Evolutionary conservation across 2,888 invertebrate species (phyloP), one percentile per base, ranked within the genome.

Genomic region (Sicus ferrugineus): DNA sequence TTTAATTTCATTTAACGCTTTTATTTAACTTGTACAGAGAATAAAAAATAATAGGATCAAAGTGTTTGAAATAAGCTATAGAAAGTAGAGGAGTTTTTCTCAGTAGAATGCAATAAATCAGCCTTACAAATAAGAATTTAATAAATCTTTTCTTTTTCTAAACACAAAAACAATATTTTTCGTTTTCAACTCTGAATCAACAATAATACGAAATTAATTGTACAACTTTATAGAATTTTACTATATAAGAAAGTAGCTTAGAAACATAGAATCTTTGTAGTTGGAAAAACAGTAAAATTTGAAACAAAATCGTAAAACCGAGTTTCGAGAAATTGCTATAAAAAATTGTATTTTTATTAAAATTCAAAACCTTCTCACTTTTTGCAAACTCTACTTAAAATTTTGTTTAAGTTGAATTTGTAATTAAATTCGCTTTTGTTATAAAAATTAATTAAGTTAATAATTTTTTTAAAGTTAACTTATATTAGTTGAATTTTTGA

Each of bases 181-280:
- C n/a, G n/a, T n/a, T n/a, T n/a, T 31, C 23, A 21, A 21, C 48
- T 59, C 21, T 59, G 19, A 64, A 64, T 19, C 30, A 64, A 48
- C 30, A 50, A 50, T 64, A 48, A 46, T 31, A 48, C n/a, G 50
- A 63, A 63, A 50, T 21, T 52, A 34, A 48, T 21, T 30, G 52
- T 52, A 50, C 52, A 64, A 31, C 64, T 34, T 52, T 21, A 30
- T 63, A 63, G 63, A 63, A 50, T 63, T 63, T 63, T 30, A 63
- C 46, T 63, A 63, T 63, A 63, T 54, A 11, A 59, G 21, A 14
- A 48, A 62, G 23, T 30, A 63, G 48, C 16, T 31, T 48, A 30
- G 21, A 48, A n/a, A 11, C 34, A 19, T 34, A 19, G 19, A 38
- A n/a, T 30, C 7, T 23, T 30, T 21, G n/a, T 46, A 26, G 23